Evolutionary conservation across 2,113 vertebrate species (phyloP), one percentile per base, ranked within the genome.

Genomic region (Petromus typicus): DNA sequence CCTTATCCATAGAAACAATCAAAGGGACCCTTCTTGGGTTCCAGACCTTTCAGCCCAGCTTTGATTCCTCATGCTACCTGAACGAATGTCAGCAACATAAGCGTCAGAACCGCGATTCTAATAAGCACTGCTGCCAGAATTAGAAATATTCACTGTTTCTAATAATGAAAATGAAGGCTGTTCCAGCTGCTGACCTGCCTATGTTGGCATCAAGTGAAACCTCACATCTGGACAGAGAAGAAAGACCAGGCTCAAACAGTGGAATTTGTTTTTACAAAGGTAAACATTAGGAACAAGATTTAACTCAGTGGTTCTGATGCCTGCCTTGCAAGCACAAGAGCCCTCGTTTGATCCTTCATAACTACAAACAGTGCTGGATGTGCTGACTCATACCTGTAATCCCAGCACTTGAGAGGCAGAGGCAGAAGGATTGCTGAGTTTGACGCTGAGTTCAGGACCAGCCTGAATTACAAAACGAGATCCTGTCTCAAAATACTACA

Each of bases 71-170:
- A 1, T n/a, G 13, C 63, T 54, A 4, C 48, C 22, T 18, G 0
- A 37, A 8, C 2, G 0, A 20, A 17, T 3, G 1, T 3, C 23
- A 25, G 11, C 4, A 0, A 18, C 61, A 1, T 7, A 16, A 78
- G 2, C 37, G n/a, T 22, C 71, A 34, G 8, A 20, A 2, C 32
- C 0, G 3, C 34, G 54, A 18, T 59, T 78, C 32, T 56, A 43
- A 43, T 54, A 12, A 45, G 71, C 37, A 2, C 48, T 8, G 69
- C 73, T 30, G n/a, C 76, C 56, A n/a, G 57, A 59, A 14, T 14
- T 76, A 11, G 3, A 48, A 34, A 37, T 43, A 76, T 17, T 12
- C n/a, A 32, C 0, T 2, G 5, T 32, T 3, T 45, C 64, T 27
- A 23, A 1, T 23, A 8, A 40, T 3, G 40, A 69, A 23, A 12